Percentiles rank a stretch among this genome's conserved stretches.
phyloP scores from a whole-genome alignment of 53 echinoderm and acorn worm genomes.

The Actinopyga echinites region DNA sequence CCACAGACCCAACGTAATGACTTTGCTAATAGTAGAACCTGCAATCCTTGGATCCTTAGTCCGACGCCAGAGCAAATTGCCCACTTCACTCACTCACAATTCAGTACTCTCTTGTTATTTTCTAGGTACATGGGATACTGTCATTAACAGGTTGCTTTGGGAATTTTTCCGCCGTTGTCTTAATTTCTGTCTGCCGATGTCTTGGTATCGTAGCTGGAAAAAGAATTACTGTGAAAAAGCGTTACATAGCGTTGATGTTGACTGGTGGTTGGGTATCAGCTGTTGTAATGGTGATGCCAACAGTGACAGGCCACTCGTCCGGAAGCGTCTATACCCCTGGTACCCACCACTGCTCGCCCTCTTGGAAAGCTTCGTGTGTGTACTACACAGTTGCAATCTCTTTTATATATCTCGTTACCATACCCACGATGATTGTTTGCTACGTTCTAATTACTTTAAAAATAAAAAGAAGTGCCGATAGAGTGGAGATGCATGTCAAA shows the following conservation, averaged over 20 bases:
- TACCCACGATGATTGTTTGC: background rate
- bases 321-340: background rate
- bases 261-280: background rate
- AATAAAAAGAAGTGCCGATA: background rate
- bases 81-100: background rate
- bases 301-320: background rate
- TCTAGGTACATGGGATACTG: background rate
- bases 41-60: too few relatives aligned
- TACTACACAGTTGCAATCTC: background rate
- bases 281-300: background rate
- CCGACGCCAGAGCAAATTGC: too few relatives aligned
- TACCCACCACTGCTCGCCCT: slow-evolving; percentile 9
- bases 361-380: background rate
- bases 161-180: slow-evolving; percentile 12
- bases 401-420: background rate
- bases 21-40: too few relatives aligned
- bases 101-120: background rate
- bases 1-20: too few relatives aligned
- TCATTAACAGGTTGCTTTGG: background rate
- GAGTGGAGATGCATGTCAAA: background rate
- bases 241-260: background rate
- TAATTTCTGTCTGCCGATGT: slow-evolving; percentile 3
- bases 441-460: background rate
- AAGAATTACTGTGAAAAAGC: background rate
- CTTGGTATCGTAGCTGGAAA: background rate